Evolutionary conservation across 1,140 invertebrate species (phyloP).

Genomic region (Sycophaga agraensis): DNA sequence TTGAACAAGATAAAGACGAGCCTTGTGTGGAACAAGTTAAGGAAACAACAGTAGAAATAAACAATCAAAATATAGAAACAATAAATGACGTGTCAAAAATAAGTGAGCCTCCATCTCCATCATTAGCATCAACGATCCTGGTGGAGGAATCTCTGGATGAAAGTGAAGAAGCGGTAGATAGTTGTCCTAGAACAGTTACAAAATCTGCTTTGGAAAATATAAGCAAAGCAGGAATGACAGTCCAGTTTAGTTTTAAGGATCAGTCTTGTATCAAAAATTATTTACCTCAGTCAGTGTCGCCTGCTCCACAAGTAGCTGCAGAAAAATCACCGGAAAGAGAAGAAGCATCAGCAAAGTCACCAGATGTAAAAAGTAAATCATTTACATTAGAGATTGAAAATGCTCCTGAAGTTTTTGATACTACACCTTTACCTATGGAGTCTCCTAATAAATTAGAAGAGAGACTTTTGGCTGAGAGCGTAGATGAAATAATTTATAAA

Average conservation of each 20-base stretch:
- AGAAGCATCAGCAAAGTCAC: not conserved
- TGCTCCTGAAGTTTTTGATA: not conserved
- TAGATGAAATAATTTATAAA: constrained; percentile 19
- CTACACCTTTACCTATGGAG: not conserved
- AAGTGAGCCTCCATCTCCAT: constrained; percentile 11
- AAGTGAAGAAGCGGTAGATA: constrained; percentile 41
- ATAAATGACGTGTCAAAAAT: constrained; percentile 6
- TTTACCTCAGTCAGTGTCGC: constrained; percentile 50
- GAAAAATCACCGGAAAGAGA: not conserved
- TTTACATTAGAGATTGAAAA: not conserved
- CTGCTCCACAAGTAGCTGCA: not conserved
- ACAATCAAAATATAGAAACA: constrained; percentile 4
- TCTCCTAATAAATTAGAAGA: constrained; percentile 8
- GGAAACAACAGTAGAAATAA: constrained; percentile 5
- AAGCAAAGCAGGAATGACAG: constrained; percentile 64
- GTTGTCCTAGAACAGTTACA: constrained; percentile 58
- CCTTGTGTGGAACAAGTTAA: constrained; percentile 1
- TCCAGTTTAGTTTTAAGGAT: constrained; percentile 64
- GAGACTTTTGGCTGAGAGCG: not conserved
- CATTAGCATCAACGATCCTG: constrained; percentile 11
- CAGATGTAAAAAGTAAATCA: not conserved
- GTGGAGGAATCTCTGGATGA: constrained; percentile 35
- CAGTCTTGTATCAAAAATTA: constrained; percentile 46
- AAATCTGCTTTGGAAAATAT: constrained; percentile 68
- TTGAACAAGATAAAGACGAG: constrained; percentile 16